These are phyloP conservation scores for Hippoglossus stenolepis DNA, from an alignment of 2,113 vertebrate genomes.

Conservation along the genomic window DNA sequence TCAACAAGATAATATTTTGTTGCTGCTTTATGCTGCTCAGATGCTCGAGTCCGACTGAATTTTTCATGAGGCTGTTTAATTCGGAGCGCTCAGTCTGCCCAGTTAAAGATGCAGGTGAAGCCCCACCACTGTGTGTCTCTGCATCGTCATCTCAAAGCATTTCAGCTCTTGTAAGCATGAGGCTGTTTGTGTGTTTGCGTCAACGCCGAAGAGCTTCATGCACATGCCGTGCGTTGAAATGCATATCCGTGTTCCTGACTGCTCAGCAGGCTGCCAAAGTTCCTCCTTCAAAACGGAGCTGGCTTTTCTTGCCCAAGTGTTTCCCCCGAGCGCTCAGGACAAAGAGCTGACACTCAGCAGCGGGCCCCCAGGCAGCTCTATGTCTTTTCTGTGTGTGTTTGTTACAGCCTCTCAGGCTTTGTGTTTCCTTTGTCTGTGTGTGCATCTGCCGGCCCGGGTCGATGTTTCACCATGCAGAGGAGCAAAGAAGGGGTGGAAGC, in stretches of 20 bases:
- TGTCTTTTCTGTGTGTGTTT: slow-evolving; percentile 41
- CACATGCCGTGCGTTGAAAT: slow-evolving; percentile 23
- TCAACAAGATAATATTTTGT: slow-evolving; percentile 6
- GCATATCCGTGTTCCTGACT: slow-evolving; percentile 27
- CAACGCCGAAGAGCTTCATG: not conserved
- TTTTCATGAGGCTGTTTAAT: slow-evolving; percentile 50
- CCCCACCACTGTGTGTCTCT: not conserved
- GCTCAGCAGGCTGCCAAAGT: slow-evolving; percentile 67
- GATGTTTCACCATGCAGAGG: slow-evolving; percentile 36
- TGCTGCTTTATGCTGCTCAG: slow-evolving; percentile 21
- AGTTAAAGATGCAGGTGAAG: slow-evolving; percentile 41
- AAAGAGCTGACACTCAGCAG: slow-evolving; percentile 69
- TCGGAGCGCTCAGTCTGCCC: slow-evolving; percentile 12
- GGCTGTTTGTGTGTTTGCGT: not conserved
- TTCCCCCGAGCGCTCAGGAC: slow-evolving; percentile 51
- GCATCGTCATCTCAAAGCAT: not conserved
- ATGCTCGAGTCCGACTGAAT: slow-evolving; percentile 31
- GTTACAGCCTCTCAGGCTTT: slow-evolving; percentile 40
- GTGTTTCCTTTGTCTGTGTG: slow-evolving; percentile 42
- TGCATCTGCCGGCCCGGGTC: slow-evolving; percentile 41
- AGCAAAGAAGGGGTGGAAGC: slow-evolving; percentile 30
- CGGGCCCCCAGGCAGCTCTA: slow-evolving; percentile 43
- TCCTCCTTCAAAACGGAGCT: slow-evolving; percentile 50
- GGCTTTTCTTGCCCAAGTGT: slow-evolving; percentile 54
- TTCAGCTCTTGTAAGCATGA: fast-evolving